A percentile compares a stretch with the other conserved stretches of the same genome.
Evolutionary conservation across 2,888 invertebrate species (phyloP).

Genomic region (Sericinus montela): DNA sequence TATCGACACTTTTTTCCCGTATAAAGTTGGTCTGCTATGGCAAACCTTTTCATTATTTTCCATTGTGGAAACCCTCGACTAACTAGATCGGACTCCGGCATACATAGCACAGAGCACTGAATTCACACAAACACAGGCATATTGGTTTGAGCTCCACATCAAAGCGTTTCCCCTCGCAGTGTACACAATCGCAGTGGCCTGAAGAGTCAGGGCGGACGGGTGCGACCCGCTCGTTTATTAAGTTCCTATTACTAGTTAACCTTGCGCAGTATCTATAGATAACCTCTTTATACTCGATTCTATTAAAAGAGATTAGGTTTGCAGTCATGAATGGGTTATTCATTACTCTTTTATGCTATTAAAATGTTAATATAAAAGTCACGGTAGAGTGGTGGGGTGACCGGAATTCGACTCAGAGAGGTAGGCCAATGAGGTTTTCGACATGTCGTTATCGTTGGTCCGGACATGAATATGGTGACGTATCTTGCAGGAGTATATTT

Average conservation of each 20-base stretch:
- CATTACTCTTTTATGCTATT: neutral
- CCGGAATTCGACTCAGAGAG: too few relatives aligned
- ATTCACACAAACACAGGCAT: constrained; percentile 7
- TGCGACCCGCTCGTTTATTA: constrained; percentile 1
- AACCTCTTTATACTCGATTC: neutral
- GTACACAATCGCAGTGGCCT: constrained; percentile 14
- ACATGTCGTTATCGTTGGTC: too few relatives aligned
- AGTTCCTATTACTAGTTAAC: neutral
- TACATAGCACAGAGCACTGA: neutral
- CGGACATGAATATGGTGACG: too few relatives aligned
- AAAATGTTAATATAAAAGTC: too few relatives aligned
- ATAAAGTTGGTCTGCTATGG: too few relatives aligned
- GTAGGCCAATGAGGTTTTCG: too few relatives aligned
- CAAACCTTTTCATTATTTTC: too few relatives aligned
- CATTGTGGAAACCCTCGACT: too few relatives aligned
- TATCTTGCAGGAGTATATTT: too few relatives aligned
- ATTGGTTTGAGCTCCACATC: constrained; percentile 8
- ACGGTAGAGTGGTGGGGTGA: too few relatives aligned
- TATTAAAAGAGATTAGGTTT: neutral
- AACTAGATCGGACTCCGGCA: neutral
- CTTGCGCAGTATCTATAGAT: constrained; percentile 4
- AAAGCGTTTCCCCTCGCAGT: neutral
- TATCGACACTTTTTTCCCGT: too few relatives aligned
- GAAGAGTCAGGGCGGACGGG: constrained; percentile 2
- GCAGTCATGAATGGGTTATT: neutral